phyloP scores from a whole-genome alignment of 2,888 invertebrate species.

The Exocentrus adspersus region DNA sequence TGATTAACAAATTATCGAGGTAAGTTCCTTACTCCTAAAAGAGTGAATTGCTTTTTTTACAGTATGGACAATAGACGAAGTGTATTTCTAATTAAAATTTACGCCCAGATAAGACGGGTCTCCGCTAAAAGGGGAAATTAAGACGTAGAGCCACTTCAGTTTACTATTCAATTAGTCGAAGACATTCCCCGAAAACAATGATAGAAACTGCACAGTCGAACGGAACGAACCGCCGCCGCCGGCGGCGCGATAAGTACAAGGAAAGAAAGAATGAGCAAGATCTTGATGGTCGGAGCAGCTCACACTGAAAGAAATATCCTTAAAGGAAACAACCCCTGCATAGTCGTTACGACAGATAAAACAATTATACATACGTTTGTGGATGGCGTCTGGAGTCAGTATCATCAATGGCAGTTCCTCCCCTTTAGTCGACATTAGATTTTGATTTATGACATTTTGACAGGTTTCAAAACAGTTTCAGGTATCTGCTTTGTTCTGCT shows the following conservation, averaged over 20 bases:
- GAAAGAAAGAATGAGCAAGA: neutral
- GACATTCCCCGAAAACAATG: constrained; percentile 21
- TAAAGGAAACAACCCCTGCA: too few relatives aligned
- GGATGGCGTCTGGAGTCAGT: too few relatives aligned
- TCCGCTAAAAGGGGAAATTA: constrained; percentile 6
- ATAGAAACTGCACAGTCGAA: constrained; percentile 13
- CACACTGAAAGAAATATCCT: neutral
- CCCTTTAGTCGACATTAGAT: too few relatives aligned
- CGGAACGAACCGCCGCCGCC: neutral
- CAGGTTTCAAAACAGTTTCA: too few relatives aligned
- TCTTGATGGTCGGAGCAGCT: constrained; percentile 6
- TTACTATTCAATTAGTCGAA: constrained; percentile 21
- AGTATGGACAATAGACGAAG: neutral
- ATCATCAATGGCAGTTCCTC: too few relatives aligned
- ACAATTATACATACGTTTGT: too few relatives aligned
- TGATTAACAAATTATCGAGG: neutral
- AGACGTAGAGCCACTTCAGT: constrained; percentile 20
- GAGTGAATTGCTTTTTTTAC: too few relatives aligned
- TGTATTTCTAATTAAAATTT: constrained; percentile 10
- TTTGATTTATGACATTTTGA: too few relatives aligned
- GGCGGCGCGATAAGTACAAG: constrained; percentile 8
- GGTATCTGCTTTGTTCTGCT: too few relatives aligned
- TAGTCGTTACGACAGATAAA: too few relatives aligned
- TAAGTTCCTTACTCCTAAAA: neutral
- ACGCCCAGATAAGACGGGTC: neutral